Evolutionary conservation across 2,888 invertebrate species (phyloP).

Genomic region (Hypomecis punctinalis): DNA sequence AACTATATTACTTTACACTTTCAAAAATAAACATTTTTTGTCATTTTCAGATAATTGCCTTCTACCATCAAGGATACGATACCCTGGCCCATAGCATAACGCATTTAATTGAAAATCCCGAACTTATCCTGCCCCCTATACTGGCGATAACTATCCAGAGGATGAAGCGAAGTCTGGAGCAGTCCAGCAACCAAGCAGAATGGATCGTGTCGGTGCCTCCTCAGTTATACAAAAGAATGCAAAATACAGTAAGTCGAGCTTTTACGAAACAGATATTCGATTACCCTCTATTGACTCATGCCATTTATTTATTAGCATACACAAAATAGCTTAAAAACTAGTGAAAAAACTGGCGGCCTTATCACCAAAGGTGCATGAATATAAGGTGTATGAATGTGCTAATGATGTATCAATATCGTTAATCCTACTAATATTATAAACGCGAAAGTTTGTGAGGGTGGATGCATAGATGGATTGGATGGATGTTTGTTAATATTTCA

Average conservation of each 20-base stretch:
- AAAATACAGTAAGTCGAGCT: constrained; percentile 82
- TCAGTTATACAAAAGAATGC: constrained; percentile 90
- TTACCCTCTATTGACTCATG: too few relatives aligned
- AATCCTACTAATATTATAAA: too few relatives aligned
- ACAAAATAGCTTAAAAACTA: too few relatives aligned
- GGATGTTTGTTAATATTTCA: too few relatives aligned
- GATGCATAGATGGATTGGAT: too few relatives aligned
- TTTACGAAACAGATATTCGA: neutral
- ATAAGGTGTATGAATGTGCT: too few relatives aligned
- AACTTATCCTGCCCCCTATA: constrained; percentile 88
- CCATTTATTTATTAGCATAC: too few relatives aligned
- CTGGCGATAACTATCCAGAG: constrained; percentile 93
- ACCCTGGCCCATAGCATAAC: constrained; percentile 86
- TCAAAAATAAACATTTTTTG: neutral
- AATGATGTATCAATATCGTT: too few relatives aligned
- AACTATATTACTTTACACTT: too few relatives aligned
- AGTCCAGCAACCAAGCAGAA: constrained; percentile 86
- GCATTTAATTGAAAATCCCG: constrained; percentile 88
- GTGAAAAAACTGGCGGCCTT: too few relatives aligned
- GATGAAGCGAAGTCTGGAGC: constrained; percentile 87
- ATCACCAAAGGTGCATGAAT: too few relatives aligned
- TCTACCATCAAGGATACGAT: constrained; percentile 87
- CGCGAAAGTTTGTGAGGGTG: too few relatives aligned
- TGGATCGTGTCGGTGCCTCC: constrained; percentile 91
- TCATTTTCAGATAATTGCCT: constrained; percentile 81